phyloP scores from a whole-genome alignment of 2,797 vertebrate genomes.

The Sebastes glaucus region DNA sequence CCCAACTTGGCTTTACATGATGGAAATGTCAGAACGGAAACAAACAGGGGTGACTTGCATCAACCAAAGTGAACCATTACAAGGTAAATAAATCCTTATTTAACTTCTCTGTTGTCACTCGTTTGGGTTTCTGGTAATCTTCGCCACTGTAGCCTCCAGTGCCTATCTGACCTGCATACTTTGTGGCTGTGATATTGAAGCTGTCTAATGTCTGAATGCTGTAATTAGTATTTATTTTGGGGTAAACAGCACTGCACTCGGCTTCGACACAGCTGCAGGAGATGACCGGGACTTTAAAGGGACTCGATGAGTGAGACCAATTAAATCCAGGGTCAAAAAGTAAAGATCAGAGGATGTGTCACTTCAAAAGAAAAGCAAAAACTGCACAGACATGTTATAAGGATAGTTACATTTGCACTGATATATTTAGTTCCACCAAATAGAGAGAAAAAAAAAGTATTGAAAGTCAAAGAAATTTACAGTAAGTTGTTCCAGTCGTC shows the following conservation, averaged over 20 bases:
- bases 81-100: neutral
- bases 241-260: constrained; percentile 37
- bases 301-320: constrained; percentile 38
- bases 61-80: neutral
- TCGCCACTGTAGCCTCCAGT: neutral
- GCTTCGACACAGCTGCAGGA: constrained; percentile 36
- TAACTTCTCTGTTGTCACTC: neutral
- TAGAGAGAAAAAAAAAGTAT: neutral
- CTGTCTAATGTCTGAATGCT: neutral
- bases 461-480: constrained; percentile 24
- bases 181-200: neutral
- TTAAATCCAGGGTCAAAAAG: constrained; percentile 46
- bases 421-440: neutral
- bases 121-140: neutral
- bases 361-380: neutral
- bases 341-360: constrained; percentile 38
- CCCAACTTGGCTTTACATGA: neutral
- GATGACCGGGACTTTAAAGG: constrained; percentile 24
- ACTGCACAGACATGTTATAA: neutral
- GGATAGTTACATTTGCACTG: neutral
- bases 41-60: neutral
- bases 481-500: neutral
- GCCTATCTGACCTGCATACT: neutral
- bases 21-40: constrained; percentile 20
- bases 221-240: constrained; percentile 57